Percentiles rank a stretch among this genome's conserved stretches.
Conservation (phyloP, 2,113 vertebrate species). For the Pyxicephalus adspersus region DNA sequence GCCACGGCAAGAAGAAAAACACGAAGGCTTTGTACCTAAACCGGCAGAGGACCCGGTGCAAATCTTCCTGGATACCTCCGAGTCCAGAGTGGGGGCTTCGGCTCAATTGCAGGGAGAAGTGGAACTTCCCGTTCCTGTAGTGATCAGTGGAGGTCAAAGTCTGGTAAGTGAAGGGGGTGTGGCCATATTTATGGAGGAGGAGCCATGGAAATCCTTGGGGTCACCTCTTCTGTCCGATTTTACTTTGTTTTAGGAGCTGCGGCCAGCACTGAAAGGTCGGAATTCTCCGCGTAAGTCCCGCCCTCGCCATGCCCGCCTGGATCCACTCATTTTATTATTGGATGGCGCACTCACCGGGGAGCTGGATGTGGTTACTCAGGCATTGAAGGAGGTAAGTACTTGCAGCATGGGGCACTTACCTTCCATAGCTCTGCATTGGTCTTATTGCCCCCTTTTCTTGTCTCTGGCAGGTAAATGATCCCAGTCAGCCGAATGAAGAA, state of each 20-base stretch:
- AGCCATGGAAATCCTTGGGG: background rate
- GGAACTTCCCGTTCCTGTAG: slow-evolving; percentile 25
- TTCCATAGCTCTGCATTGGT: too few species aligned
- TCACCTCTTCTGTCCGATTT: too few species aligned
- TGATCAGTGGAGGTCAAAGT: background rate
- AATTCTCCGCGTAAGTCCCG: slow-evolving; percentile 62
- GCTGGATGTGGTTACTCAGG: slow-evolving; percentile 85
- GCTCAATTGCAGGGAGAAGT: background rate
- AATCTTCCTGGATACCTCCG: slow-evolving; percentile 29
- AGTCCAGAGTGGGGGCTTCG: slow-evolving; percentile 21
- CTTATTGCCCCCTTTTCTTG: background rate
- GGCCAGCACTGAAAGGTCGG: slow-evolving; percentile 77
- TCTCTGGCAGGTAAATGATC: slow-evolving; percentile 81
- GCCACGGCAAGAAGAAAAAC: slow-evolving; percentile 8
- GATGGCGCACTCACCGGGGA: slow-evolving; percentile 86
- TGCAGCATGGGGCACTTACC: too few species aligned
- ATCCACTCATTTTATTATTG: slow-evolving; percentile 83
- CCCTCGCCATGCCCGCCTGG: slow-evolving; percentile 75
- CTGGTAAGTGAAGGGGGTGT: background rate
- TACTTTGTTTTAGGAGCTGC: slow-evolving; percentile 71
- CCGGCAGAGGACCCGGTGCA: slow-evolving; percentile 14
- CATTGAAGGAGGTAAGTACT: slow-evolving; percentile 79
- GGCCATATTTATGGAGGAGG: background rate
- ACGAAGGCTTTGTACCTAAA: background rate
- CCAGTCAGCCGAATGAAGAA: slow-evolving; percentile 89